Base-by-base conservation (phyloP, 2,888 invertebrate genomes). In the Netelia melanura region DNA sequence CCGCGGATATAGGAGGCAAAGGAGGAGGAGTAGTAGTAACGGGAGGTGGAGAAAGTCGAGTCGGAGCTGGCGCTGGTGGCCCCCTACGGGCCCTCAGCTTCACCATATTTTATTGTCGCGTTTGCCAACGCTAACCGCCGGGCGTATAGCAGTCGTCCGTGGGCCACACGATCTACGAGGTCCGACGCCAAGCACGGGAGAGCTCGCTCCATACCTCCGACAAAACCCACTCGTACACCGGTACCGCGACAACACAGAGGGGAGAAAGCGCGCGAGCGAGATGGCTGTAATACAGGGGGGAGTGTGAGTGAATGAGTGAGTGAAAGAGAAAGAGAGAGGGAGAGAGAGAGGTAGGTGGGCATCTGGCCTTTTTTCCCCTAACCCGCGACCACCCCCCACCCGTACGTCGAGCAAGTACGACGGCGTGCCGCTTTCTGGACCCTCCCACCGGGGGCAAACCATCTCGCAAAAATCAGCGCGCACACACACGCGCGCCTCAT, bases 401-500 rank as follows among this genome's bases (percentile, higher is more conserved):
- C 87, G 89, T 90, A 89, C 89, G 87, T 89, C 87, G 88, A 77
- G 77, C 75, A 84, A 80, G 79, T 65, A 85, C 85, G 85, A 81
- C 90, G 90, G 88, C 90, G 90, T 89, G 90, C 89, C 89, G 89
- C 88, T 88, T 85, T 83, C 89, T 90, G 91, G 93, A 91, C 90
- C 93, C 93, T 92, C 93, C 93, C 92, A 93, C 90, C 90, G 90
- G 87, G 90, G 89, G 90, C 90, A 90, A 91, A 91, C 90, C 91
- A 90, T 90, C 92, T 92, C 90, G 91, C 92, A 93, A 93, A 93
- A 93, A 93, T 93, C 92, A 91, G 90, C 91, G 92, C 91, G 91
- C 91, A 78, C 80, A 68, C 81, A 48, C 56, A 68, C 56, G 21
- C 67, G n/a, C 25, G 5, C 3, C 21, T 23, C 44, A 8, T 56